Base-by-base conservation (phyloP, 2,888 invertebrate genomes). In the Mythimna lalbum region DNA sequence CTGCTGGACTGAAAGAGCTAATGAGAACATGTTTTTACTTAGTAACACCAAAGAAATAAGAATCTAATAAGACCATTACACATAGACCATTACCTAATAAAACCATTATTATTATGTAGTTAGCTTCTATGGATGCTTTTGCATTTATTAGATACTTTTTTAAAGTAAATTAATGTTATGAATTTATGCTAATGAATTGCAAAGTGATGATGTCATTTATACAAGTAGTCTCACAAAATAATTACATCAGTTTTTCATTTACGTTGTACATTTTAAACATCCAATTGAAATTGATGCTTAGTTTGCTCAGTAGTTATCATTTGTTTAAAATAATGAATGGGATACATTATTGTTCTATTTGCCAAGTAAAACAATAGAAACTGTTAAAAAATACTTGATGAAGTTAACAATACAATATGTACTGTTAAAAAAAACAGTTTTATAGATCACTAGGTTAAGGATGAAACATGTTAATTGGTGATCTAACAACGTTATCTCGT, bases 191-290 rank as follows among this genome's bases (percentile, higher is more conserved):
- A 64, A 56, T 47, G 19, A 50, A 39, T 55, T 49, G 9, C 19
- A 50, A 50, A 68, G 39, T 55, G 65, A 78, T 75, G 76, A 80
- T 56, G 39, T 75, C 66, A 80, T 64, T 43, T 62, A 63, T 55
- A 65, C 17, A 21, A 53, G 17, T 70, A 56, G 31, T 61, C 21
- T 39, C 19, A 61, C 5, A 17, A 23, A 39, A 64, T 64, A 61
- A 52, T 56, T 43, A 36, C 21, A 56, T 52, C 21, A 31, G 43
- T n/a, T 53, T 64, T 64, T 49, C 27, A 56, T 63, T 33, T 27
- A 21, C 21, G 27, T 56, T n/a, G 9, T 36, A 31, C 12, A 69
- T 31, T 49, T 60, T n/a, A 68, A 14, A 53, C 43, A 73, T 10
- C 7, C 12, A 36, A 31, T 62, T 52, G 12, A 62, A 36, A 31